These are phyloP conservation scores for Poeciliopsis infans DNA, from an alignment of 2,797 vertebrate genomes.

Conservation along the genomic window DNA sequence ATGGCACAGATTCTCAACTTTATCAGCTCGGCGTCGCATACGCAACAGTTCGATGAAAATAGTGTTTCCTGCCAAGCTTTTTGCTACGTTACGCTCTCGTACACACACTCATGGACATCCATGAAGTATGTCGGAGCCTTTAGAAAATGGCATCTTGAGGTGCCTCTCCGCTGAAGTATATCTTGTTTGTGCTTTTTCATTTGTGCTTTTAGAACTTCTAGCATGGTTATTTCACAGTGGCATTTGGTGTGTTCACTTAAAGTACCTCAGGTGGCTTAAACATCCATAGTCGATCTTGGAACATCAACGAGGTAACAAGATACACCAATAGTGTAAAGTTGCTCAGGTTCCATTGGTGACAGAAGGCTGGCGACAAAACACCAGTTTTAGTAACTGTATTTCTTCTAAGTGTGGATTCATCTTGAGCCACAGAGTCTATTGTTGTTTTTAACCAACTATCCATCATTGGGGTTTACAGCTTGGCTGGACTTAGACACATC, in stretches of 20 bases:
- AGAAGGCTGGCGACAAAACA: constrained; percentile 12
- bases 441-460: constrained; percentile 52
- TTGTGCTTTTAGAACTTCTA: constrained; percentile 8
- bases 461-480: constrained; percentile 45
- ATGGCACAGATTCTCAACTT: background rate
- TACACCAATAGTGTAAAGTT: constrained; percentile 28
- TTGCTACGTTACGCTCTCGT: background rate
- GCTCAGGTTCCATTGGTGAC: constrained; percentile 36
- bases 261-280: background rate
- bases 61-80: background rate
- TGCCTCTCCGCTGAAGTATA: constrained; percentile 14
- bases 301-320: constrained; percentile 36
- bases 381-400: constrained; percentile 27
- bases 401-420: constrained; percentile 16
- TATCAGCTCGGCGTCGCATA: background rate
- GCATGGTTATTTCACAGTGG: constrained; percentile 5
- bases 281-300: background rate
- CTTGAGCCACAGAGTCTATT: constrained; percentile 19
- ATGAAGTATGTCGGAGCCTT: too few species aligned
- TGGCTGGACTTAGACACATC: constrained; percentile 42
- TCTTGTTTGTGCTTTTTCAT: constrained; percentile 19
- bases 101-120: background rate
- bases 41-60: background rate
- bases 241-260: background rate
- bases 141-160: background rate